Evolutionary conservation across 2,888 invertebrate genomes (phyloP).

Genomic region (Eilema caniola): DNA sequence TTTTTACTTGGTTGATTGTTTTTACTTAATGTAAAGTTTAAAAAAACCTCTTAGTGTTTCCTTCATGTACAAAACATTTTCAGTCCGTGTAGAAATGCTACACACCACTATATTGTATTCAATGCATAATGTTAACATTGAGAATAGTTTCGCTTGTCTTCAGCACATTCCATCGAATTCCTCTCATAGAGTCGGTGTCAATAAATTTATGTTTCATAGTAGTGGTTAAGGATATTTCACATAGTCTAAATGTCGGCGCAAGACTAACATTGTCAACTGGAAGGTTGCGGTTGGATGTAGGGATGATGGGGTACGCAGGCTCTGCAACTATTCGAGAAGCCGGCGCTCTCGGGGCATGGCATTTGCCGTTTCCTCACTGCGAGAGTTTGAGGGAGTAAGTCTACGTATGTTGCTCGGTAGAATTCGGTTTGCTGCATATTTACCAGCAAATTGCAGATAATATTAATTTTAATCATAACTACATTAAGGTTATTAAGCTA

Average conservation of each 20-base stretch:
- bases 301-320: constrained; percentile 57
- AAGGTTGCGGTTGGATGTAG: constrained; percentile 62
- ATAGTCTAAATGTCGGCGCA: constrained; percentile 72
- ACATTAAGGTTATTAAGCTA: too few relatives aligned
- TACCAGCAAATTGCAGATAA: constrained; percentile 16
- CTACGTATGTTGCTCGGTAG: constrained; percentile 7
- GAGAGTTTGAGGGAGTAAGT: constrained; percentile 30
- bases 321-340: constrained; percentile 68
- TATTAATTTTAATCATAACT: too few relatives aligned
- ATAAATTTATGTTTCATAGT: constrained; percentile 70
- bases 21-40: too few relatives aligned
- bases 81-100: neutral
- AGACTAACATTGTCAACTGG: constrained; percentile 69
- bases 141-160: constrained; percentile 38
- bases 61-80: neutral
- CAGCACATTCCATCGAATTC: constrained; percentile 47
- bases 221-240: constrained; percentile 70
- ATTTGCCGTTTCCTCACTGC: constrained; percentile 47
- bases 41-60: neutral
- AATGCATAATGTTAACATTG: constrained; percentile 20
- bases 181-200: constrained; percentile 64
- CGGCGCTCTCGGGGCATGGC: constrained; percentile 50
- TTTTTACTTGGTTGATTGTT: constrained; percentile 12
- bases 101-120: constrained; percentile 6
- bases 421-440: constrained; percentile 15